phyloP scores from a whole-genome alignment of 2,797 vertebrate species.

The Chelon labrosus region DNA sequence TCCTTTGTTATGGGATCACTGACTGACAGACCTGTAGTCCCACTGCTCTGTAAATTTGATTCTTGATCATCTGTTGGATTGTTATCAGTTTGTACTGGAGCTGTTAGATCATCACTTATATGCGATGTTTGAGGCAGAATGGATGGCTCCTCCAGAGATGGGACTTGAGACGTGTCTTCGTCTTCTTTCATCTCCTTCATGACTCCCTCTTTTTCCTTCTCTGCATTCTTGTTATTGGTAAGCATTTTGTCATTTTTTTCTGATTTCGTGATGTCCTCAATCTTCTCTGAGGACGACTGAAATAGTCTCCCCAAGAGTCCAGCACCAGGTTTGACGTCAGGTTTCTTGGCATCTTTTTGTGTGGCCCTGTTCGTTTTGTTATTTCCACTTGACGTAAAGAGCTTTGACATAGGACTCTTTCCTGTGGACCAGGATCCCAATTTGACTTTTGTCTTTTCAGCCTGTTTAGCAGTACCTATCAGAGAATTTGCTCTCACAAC shows the following conservation, averaged over 20 bases:
- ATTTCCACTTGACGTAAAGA: constrained; percentile 77
- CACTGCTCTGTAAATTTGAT: constrained; percentile 13
- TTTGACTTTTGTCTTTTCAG: constrained; percentile 68
- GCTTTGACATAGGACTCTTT: constrained; percentile 81
- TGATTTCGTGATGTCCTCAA: constrained; percentile 32
- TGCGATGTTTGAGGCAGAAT: neutral
- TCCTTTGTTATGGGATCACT: constrained; percentile 9
- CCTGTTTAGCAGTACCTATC: constrained; percentile 53
- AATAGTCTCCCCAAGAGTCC: constrained; percentile 79
- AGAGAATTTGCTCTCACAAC: constrained; percentile 55
- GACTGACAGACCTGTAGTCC: neutral
- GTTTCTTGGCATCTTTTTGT: constrained; percentile 70
- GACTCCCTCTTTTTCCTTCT: constrained; percentile 7
- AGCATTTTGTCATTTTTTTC: constrained; percentile 22
- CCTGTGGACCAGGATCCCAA: constrained; percentile 83
- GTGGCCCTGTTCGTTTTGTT: constrained; percentile 71
- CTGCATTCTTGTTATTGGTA: constrained; percentile 21
- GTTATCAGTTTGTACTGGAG: constrained; percentile 14
- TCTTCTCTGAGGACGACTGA: constrained; percentile 72
- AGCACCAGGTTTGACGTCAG: constrained; percentile 71
- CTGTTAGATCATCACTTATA: constrained; percentile 1
- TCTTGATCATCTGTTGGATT: constrained; percentile 27
- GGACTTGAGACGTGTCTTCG: neutral
- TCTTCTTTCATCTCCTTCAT: constrained; percentile 28
- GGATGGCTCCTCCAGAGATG: constrained; percentile 7